A percentile compares a stretch with the other conserved stretches of the same genome.
Conservation (phyloP, 1,140 invertebrate species). For the Cyclargus thomasi region DNA sequence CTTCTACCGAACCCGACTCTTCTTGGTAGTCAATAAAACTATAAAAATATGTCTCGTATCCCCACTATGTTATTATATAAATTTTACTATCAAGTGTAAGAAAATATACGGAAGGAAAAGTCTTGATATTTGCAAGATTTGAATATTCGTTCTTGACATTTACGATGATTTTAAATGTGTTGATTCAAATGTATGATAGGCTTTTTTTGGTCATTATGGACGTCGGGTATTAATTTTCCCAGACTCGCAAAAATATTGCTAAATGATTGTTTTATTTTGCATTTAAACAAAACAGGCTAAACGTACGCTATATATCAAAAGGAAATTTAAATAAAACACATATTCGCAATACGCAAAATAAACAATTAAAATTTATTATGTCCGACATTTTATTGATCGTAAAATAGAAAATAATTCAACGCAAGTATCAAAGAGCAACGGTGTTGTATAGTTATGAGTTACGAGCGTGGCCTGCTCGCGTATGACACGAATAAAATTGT, state of each 20-base stretch:
- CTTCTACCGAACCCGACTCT: slow-evolving; percentile 45
- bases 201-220: too few species aligned
- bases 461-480: slow-evolving; percentile 52
- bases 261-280: neutral
- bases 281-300: slow-evolving; percentile 5
- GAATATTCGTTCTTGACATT: neutral
- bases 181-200: neutral
- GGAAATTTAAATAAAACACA: slow-evolving; percentile 22
- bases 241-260: too few species aligned
- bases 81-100: slow-evolving; percentile 47
- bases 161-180: neutral
- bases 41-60: slow-evolving; percentile 56
- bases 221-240: too few species aligned
- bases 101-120: slow-evolving; percentile 27
- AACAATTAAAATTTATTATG: slow-evolving; percentile 24
- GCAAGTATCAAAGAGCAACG: slow-evolving; percentile 45
- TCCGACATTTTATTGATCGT: slow-evolving; percentile 21
- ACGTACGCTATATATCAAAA: slow-evolving; percentile 6
- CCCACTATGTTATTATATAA: slow-evolving; percentile 47
- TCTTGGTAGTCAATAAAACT: slow-evolving; percentile 57
- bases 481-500: slow-evolving; percentile 64
- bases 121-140: slow-evolving; percentile 33
- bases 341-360: slow-evolving; percentile 17
- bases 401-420: slow-evolving; percentile 22
- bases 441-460: slow-evolving; percentile 58